Percentiles rank a stretch among this genome's conserved stretches.
Evolutionary conservation across 2,797 vertebrate genomes (phyloP).

Genomic region (Rhodeus uyekii): DNA sequence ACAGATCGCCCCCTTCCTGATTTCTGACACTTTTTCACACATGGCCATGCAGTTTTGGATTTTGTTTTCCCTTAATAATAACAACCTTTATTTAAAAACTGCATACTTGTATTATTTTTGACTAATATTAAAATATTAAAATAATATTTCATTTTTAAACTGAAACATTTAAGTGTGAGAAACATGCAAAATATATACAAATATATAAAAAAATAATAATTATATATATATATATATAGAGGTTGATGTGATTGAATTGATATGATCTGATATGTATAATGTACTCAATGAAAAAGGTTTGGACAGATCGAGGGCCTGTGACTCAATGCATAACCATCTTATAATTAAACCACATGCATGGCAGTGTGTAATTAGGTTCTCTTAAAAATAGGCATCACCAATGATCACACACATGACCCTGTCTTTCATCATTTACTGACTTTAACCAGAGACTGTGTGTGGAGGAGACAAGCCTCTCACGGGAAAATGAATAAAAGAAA

Average conservation of each 20-base stretch:
- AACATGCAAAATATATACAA: neutral
- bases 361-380: constrained; percentile 9
- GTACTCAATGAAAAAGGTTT: neutral
- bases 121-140: no score
- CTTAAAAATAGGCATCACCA: constrained; percentile 7
- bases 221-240: neutral
- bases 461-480: neutral
- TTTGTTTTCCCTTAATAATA: no score
- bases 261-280: neutral
- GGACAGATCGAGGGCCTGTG: constrained; percentile 14
- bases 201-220: neutral
- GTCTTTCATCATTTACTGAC: neutral
- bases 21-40: no score
- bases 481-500: neutral
- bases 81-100: no score
- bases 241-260: neutral
- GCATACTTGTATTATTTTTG: no score
- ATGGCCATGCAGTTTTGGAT: no score
- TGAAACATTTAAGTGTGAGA: no score
- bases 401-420: constrained; percentile 2
- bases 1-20: no score
- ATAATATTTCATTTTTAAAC: no score
- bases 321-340: constrained; percentile 18
- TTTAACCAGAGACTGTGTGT: neutral
- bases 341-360: constrained; percentile 15